These are phyloP conservation scores for Xestia rhomboidea DNA, from an alignment of 2,888 invertebrate genomes.

Conservation along the genomic window DNA sequence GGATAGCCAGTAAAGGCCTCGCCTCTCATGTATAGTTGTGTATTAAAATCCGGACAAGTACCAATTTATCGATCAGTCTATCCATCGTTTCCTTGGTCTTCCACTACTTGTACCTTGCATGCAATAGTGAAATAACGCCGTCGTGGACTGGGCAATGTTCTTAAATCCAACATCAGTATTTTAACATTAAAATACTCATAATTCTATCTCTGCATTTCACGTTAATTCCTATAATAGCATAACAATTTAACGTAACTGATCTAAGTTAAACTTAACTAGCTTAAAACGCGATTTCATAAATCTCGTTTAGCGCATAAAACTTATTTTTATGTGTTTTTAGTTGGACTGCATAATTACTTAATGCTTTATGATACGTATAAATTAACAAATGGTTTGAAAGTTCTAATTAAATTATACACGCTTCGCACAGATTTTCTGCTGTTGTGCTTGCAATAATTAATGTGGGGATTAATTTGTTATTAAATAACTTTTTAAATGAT, in stretches of 20 bases:
- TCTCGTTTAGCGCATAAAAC: conserved; percentile 25
- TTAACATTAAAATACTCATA: neutral
- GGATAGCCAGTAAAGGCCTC: neutral
- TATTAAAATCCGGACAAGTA: too few species aligned
- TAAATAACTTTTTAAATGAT: neutral
- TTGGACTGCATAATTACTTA: conserved; percentile 40
- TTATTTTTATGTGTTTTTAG: conserved; percentile 37
- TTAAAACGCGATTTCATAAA: conserved; percentile 44
- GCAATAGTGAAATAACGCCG: too few species aligned
- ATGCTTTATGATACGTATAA: conserved; percentile 29
- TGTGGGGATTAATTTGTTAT: neutral
- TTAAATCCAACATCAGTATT: neutral
- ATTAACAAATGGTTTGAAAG: conserved; percentile 36
- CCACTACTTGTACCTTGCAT: too few species aligned
- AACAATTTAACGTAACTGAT: neutral
- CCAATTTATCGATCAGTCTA: too few species aligned
- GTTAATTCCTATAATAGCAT: conserved; percentile 6
- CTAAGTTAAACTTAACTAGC: conserved; percentile 10
- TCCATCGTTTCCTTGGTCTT: too few species aligned
- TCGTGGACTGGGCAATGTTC: neutral
- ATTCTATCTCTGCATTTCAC: neutral
- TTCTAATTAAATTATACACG: conserved; percentile 38
- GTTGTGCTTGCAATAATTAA: conserved; percentile 18
- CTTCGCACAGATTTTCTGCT: conserved; percentile 34
- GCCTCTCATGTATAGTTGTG: too few species aligned